phyloP scores from a whole-genome alignment of 1,140 invertebrate genomes.

The Acyrthosiphon pisum region DNA sequence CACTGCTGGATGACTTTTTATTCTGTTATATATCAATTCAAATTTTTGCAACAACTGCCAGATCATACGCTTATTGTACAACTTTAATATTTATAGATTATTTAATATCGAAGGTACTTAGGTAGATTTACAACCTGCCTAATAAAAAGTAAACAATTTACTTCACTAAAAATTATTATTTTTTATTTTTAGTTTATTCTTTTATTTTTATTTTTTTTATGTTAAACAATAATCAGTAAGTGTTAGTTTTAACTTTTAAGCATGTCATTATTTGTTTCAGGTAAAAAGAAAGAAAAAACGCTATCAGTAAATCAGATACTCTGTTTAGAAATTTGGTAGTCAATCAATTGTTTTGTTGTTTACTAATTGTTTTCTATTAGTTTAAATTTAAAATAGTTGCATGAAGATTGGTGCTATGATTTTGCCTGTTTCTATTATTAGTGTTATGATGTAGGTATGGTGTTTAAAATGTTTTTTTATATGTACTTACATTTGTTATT shows the following conservation, averaged over 20 bases:
- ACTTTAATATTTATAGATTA: background rate
- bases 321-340: background rate
- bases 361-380: background rate
- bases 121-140: too few species aligned
- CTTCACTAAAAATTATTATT: background rate
- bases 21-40: background rate
- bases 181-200: background rate
- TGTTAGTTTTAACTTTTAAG: conserved; percentile 19
- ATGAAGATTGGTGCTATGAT: conserved; percentile 5
- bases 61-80: background rate
- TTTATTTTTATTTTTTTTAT: background rate
- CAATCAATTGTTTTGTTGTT: background rate
- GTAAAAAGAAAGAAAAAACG: conserved; percentile 49
- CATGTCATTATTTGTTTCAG: conserved; percentile 49
- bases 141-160: too few species aligned
- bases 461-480: background rate
- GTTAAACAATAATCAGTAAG: background rate
- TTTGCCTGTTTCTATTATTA: conserved; percentile 30
- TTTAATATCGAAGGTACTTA: too few species aligned
- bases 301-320: conserved; percentile 38
- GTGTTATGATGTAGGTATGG: background rate
- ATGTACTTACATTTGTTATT: conserved; percentile 34
- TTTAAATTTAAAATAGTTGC: conserved; percentile 26
- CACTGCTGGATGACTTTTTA: background rate
- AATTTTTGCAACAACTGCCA: background rate